Conservation (phyloP, 2,888 invertebrate genomes). For the Hipparchia semele region DNA sequence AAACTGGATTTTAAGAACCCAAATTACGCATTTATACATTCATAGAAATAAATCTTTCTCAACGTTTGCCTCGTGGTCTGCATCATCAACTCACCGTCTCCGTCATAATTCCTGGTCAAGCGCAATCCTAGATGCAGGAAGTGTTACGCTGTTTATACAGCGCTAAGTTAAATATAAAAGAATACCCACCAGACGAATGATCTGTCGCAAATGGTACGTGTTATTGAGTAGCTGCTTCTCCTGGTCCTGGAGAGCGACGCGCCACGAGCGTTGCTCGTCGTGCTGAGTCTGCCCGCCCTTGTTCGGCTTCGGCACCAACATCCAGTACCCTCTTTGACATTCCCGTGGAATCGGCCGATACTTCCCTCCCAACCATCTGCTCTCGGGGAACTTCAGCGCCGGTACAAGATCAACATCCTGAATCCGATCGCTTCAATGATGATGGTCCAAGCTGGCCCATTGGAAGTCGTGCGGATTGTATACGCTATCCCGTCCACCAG, state of each 20-base stretch:
- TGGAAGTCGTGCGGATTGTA: slow-evolving; percentile 51
- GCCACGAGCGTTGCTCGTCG: slow-evolving; percentile 69
- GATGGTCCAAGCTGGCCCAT: slow-evolving; percentile 83
- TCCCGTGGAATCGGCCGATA: slow-evolving; percentile 51
- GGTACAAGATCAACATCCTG: slow-evolving; percentile 80
- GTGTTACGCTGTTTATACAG: too few relatives aligned
- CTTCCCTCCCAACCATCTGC: slow-evolving; percentile 61
- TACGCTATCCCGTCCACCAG: slow-evolving; percentile 67
- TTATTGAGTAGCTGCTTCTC: slow-evolving; percentile 74
- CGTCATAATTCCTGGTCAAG: too few relatives aligned
- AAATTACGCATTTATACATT: too few relatives aligned
- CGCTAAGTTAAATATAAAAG: too few relatives aligned
- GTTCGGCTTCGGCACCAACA: slow-evolving; percentile 76
- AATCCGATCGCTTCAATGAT: slow-evolving; percentile 58
- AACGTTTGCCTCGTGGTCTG: too few relatives aligned
- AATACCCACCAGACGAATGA: slow-evolving; percentile 68
- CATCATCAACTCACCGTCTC: too few relatives aligned
- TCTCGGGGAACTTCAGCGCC: slow-evolving; percentile 70
- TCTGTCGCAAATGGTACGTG: slow-evolving; percentile 61
- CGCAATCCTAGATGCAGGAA: too few relatives aligned
- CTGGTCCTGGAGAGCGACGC: slow-evolving; percentile 79
- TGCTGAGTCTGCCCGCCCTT: slow-evolving; percentile 44
- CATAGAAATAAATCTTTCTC: too few relatives aligned
- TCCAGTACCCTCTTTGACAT: slow-evolving; percentile 64
- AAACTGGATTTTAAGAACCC: too few relatives aligned